phyloP scores from a whole-genome alignment of 1,140 invertebrate species.

The Procambarus virginalis region DNA sequence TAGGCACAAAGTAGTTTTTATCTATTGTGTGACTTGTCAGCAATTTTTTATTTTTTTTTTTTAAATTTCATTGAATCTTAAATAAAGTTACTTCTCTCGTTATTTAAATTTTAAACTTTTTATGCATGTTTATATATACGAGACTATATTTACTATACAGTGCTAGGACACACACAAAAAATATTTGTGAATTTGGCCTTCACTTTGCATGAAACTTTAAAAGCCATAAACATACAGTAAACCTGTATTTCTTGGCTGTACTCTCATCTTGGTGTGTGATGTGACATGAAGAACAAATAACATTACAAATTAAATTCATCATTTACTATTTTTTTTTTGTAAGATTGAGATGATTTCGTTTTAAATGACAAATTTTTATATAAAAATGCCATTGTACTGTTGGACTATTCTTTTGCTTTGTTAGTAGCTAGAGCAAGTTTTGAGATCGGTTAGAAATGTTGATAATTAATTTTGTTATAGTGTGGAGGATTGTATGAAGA shows the following conservation, averaged over 20 bases:
- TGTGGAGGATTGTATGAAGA: not conserved
- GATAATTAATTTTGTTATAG: not conserved
- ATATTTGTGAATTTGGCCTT: not conserved
- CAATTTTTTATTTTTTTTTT: conserved; percentile 8
- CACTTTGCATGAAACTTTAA: not conserved
- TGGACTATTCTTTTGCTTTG: not conserved
- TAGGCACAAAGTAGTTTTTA: not conserved
- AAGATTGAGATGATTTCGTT: not conserved
- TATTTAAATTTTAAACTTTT: not conserved
- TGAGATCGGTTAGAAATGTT: not conserved
- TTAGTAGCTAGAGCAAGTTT: not conserved
- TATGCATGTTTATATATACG: not conserved
- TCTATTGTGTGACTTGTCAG: conserved; percentile 16
- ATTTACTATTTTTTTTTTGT: not conserved
- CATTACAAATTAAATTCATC: not conserved
- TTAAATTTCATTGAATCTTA: not conserved
- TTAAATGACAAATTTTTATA: not conserved
- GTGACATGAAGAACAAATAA: not conserved
- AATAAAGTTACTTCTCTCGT: not conserved
- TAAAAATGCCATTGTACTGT: not conserved
- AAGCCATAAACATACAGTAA: not conserved
- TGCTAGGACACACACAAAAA: not conserved
- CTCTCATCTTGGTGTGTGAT: not conserved
- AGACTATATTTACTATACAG: not conserved
- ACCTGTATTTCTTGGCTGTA: not conserved